phyloP scores from a whole-genome alignment of 1,140 invertebrate species.

The Hycleus cichorii region DNA sequence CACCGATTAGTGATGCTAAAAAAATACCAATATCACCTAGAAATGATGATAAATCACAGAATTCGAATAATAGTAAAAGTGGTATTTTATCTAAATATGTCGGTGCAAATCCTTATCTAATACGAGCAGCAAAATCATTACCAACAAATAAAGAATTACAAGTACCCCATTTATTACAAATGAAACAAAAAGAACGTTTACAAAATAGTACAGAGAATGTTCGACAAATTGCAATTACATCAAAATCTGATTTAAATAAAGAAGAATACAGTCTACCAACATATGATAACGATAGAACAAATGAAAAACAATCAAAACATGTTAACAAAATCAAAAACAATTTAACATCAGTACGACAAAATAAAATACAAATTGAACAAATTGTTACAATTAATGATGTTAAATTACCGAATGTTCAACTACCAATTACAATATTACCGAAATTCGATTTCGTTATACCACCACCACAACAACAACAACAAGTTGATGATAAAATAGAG shows the following conservation, averaged over 20 bases:
- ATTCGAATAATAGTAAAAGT: conserved; percentile 4
- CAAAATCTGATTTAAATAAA: conserved; percentile 40
- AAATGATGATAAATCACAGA: background rate
- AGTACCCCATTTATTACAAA: conserved; percentile 52
- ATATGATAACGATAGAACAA: conserved; percentile 28
- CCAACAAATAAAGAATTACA: conserved; percentile 45
- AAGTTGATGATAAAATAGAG: no score
- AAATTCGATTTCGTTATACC: conserved; percentile 50
- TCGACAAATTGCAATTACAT: conserved; percentile 53
- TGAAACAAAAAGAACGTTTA: conserved; percentile 51
- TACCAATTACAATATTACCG: conserved; percentile 56
- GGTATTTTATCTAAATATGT: conserved; percentile 27
- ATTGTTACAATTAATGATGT: conserved; percentile 40
- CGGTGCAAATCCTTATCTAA: conserved; percentile 30
- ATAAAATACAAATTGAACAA: conserved; percentile 37
- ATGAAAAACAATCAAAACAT: conserved; percentile 29
- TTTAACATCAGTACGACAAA: conserved; percentile 33
- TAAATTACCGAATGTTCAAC: conserved; percentile 50
- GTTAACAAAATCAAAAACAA: conserved; percentile 45
- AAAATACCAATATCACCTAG: conserved; percentile 51
- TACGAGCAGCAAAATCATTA: conserved; percentile 18
- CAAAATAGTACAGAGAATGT: conserved; percentile 55
- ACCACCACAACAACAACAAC: conserved; percentile 22
- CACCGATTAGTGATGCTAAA: conserved; percentile 62
- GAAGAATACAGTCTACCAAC: conserved; percentile 35